Conservation (phyloP, 2,888 invertebrate genomes). For the Globia sparganii region DNA sequence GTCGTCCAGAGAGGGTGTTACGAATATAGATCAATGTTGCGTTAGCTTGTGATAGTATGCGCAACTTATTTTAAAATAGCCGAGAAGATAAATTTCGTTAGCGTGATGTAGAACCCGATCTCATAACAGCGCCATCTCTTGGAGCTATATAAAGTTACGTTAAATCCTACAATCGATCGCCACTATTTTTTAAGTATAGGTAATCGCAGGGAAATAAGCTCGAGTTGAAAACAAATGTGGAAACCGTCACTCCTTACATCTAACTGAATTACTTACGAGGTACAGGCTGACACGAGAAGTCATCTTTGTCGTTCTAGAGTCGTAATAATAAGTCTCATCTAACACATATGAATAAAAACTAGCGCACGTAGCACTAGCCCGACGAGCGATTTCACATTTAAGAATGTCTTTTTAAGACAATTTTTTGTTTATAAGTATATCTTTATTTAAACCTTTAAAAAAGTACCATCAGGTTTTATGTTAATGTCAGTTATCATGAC, state of each 20-base stretch:
- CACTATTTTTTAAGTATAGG: slow-evolving; percentile 42
- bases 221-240: slow-evolving; percentile 72
- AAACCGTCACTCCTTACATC: slow-evolving; percentile 69
- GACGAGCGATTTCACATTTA: slow-evolving; percentile 76
- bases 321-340: slow-evolving; percentile 77
- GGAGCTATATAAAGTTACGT: slow-evolving; percentile 10
- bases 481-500: slow-evolving; percentile 71
- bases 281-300: slow-evolving; percentile 71
- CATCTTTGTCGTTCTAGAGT: slow-evolving; percentile 82
- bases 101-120: slow-evolving; percentile 54
- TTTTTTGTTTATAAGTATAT: slow-evolving; percentile 76
- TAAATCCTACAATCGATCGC: slow-evolving; percentile 47
- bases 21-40: slow-evolving; percentile 40
- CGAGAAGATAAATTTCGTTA: slow-evolving; percentile 55
- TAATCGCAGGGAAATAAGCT: slow-evolving; percentile 73
- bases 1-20: slow-evolving; percentile 18
- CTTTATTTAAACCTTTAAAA: slow-evolving; percentile 79
- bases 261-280: slow-evolving; percentile 71
- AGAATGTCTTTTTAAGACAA: slow-evolving; percentile 84
- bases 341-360: slow-evolving; percentile 76
- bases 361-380: slow-evolving; percentile 77
- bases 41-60: slow-evolving; percentile 56
- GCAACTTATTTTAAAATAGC: slow-evolving; percentile 59
- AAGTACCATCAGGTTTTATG: slow-evolving; percentile 78
- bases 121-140: slow-evolving; percentile 37